Evolutionary conservation across 2,888 invertebrate genomes (phyloP).

Genomic region (Cryptocephalus primarius): DNA sequence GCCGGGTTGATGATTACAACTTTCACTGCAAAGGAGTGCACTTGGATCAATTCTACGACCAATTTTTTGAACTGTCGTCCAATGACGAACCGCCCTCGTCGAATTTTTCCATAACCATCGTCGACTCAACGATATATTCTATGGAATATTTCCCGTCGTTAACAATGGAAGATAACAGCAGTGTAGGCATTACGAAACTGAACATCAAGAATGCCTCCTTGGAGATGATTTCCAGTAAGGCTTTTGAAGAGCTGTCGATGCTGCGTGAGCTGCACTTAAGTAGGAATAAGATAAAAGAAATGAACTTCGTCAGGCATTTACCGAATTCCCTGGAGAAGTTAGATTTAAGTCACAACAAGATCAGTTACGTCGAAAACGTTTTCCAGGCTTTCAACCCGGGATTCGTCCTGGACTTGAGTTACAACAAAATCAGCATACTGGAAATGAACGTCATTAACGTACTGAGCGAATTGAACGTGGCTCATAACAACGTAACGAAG

Average conservation of each 20-base stretch:
- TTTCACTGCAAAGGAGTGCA: no score
- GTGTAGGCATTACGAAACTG: neutral
- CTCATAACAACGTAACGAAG: slow-evolving; percentile 1
- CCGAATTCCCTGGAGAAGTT: neutral
- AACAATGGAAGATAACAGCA: no score
- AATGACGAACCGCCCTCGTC: no score
- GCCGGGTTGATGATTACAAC: no score
- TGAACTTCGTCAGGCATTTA: slow-evolving; percentile 1
- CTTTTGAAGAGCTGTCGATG: slow-evolving; percentile 3
- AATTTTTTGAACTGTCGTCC: no score
- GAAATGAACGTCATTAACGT: slow-evolving; percentile 3
- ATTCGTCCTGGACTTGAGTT: slow-evolving; percentile 3
- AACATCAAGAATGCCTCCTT: slow-evolving; percentile 5
- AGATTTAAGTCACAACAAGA: slow-evolving; percentile 2
- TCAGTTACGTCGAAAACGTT: slow-evolving; percentile 4
- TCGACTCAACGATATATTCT: no score
- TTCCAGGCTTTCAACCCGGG: neutral
- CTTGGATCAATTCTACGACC: no score
- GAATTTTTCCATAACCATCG: no score
- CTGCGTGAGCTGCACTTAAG: slow-evolving; percentile 2
- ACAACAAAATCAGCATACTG: slow-evolving; percentile 4
- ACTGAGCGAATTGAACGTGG: neutral
- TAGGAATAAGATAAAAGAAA: slow-evolving; percentile 3
- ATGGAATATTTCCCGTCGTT: no score
- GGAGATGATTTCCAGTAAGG: slow-evolving; percentile 1